Conservation (phyloP, 2,797 vertebrate species). For the Staurois parvus region DNA sequence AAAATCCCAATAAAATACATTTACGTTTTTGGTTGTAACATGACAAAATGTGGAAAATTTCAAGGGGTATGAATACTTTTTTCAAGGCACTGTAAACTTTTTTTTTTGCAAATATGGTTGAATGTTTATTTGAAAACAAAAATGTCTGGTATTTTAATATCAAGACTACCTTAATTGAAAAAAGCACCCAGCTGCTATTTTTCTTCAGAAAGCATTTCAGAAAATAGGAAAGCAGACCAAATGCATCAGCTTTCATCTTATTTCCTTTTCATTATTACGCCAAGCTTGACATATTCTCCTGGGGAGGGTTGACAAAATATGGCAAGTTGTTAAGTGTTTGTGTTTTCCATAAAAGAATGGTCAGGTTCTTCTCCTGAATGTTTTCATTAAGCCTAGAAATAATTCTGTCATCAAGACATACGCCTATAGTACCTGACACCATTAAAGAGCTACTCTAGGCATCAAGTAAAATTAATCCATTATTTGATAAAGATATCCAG, state of each 20-base stretch:
- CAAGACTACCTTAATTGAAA: not conserved
- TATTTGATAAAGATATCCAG: no score
- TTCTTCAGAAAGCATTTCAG: not conserved
- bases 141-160: not conserved
- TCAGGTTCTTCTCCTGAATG: not conserved
- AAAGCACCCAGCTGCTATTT: not conserved
- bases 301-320: not conserved
- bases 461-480: no score
- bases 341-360: slow-evolving; percentile 23
- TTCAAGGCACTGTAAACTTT: no score
- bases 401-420: no score
- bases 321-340: not conserved
- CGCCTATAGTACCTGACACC: no score
- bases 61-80: no score
- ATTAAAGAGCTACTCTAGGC: no score
- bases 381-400: not conserved
- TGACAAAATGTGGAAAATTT: no score
- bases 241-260: slow-evolving; percentile 17
- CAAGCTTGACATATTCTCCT: not conserved
- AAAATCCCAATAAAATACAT: no score
- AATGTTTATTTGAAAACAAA: no score
- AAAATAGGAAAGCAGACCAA: not conserved
- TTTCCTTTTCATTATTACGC: slow-evolving; percentile 13
- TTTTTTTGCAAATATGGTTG: no score
- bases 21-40: no score